phyloP scores from a whole-genome alignment of 2,113 vertebrate species.

The Peucedramus taeniatus region DNA sequence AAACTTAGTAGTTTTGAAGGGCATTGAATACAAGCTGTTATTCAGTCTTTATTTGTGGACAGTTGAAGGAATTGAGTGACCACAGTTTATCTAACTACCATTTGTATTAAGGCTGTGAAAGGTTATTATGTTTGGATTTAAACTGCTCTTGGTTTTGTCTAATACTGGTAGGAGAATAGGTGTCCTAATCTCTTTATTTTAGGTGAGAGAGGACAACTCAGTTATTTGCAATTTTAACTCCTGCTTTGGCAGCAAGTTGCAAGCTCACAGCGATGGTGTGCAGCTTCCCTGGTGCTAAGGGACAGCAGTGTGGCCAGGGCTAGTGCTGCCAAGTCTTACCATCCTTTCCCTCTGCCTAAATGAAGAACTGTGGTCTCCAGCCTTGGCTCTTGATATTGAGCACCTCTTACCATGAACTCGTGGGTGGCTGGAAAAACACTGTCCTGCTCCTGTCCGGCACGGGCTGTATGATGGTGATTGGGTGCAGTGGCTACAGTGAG shows the following conservation, averaged over 20 bases:
- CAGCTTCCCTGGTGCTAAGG: neutral
- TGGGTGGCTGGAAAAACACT: neutral
- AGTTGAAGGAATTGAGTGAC: neutral
- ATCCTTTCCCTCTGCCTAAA: neutral
- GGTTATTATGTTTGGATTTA: neutral
- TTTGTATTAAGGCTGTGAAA: neutral
- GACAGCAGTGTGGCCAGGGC: accelerated
- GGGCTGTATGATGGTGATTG: neutral
- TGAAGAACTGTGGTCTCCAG: neutral
- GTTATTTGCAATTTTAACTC: neutral
- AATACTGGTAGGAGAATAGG: neutral
- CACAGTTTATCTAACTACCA: neutral
- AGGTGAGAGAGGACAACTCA: neutral
- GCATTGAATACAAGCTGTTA: neutral
- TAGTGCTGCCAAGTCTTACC: neutral
- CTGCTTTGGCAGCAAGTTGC: neutral
- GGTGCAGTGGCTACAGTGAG: neutral
- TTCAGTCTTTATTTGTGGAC: neutral
- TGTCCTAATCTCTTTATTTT: neutral
- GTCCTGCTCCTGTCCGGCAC: neutral
- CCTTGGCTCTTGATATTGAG: accelerated
- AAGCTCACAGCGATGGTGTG: accelerated
- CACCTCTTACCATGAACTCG: neutral
- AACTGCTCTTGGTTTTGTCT: neutral
- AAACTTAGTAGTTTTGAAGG: neutral